Evolutionary conservation across 2,888 invertebrate species (phyloP).

Genomic region (Agrotis puta): DNA sequence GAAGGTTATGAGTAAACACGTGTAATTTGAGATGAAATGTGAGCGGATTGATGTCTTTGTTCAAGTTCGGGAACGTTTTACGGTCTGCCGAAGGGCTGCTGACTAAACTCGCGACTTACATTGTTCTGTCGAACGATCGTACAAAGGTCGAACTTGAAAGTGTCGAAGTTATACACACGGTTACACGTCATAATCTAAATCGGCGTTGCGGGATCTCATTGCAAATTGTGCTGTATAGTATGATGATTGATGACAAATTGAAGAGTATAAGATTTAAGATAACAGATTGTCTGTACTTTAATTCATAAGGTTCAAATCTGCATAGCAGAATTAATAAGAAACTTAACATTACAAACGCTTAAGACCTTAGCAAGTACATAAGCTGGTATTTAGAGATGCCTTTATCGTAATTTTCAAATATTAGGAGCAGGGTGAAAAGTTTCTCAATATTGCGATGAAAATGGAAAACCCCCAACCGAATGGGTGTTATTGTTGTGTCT

Average conservation of each 20-base stretch:
- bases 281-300: not conserved
- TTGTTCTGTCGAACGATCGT: slow-evolving; percentile 73
- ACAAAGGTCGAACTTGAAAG: slow-evolving; percentile 28
- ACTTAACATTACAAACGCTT: too few relatives aligned
- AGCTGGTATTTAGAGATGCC: too few relatives aligned
- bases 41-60: slow-evolving; percentile 90
- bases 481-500: too few relatives aligned
- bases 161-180: slow-evolving; percentile 14
- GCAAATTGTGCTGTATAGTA: not conserved
- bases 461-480: too few relatives aligned
- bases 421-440: too few relatives aligned
- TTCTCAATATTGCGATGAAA: too few relatives aligned
- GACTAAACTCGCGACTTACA: slow-evolving; percentile 80
- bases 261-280: not conserved
- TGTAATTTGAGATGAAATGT: slow-evolving; percentile 90
- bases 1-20: slow-evolving; percentile 80
- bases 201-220: not conserved
- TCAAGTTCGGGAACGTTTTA: slow-evolving; percentile 82
- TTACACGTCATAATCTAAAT: slow-evolving; percentile 19
- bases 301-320: not conserved
- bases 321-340: not conserved
- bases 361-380: too few relatives aligned
- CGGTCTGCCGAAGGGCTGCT: slow-evolving; percentile 82
- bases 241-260: not conserved
- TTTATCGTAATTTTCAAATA: too few relatives aligned